phyloP scores from a whole-genome alignment of 2,113 vertebrate species.

The Cyprinus carpio region DNA sequence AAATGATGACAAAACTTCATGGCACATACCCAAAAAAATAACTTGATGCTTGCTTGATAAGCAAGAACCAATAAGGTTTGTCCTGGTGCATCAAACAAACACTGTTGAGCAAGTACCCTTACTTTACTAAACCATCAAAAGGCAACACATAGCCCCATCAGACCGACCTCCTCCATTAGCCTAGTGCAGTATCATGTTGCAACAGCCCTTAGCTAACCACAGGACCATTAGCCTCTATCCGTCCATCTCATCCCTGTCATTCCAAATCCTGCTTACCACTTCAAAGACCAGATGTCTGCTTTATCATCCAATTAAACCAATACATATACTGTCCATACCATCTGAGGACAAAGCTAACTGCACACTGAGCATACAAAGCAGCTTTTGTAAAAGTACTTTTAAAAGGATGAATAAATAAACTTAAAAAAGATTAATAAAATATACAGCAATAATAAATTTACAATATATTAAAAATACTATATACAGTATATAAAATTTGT shows the following conservation, averaged over 20 bases:
- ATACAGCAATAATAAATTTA: too few species aligned
- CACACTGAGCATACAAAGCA: background rate
- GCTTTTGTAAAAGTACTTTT: background rate
- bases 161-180: slow-evolving; percentile 27
- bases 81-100: too few species aligned
- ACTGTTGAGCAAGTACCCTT: background rate
- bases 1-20: too few species aligned
- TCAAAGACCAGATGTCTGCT: slow-evolving; percentile 21
- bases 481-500: background rate
- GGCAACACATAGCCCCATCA: slow-evolving; percentile 1
- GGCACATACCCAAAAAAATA: too few species aligned
- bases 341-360: slow-evolving; percentile 20
- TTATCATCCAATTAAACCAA: background rate
- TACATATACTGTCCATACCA: slow-evolving; percentile 1
- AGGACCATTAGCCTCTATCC: slow-evolving; percentile 24
- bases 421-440: too few species aligned
- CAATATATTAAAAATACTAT: too few species aligned
- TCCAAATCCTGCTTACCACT: slow-evolving; percentile 23
- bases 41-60: too few species aligned
- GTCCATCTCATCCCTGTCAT: slow-evolving; percentile 21
- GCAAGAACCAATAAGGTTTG: too few species aligned
- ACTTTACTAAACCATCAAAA: background rate
- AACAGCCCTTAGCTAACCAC: slow-evolving; percentile 36
- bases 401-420: background rate
- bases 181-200: slow-evolving; percentile 21